Evolutionary conservation across 35 echinoderm and acorn worm species (phyloP).

Genomic region (Ophioderma brevispina): DNA sequence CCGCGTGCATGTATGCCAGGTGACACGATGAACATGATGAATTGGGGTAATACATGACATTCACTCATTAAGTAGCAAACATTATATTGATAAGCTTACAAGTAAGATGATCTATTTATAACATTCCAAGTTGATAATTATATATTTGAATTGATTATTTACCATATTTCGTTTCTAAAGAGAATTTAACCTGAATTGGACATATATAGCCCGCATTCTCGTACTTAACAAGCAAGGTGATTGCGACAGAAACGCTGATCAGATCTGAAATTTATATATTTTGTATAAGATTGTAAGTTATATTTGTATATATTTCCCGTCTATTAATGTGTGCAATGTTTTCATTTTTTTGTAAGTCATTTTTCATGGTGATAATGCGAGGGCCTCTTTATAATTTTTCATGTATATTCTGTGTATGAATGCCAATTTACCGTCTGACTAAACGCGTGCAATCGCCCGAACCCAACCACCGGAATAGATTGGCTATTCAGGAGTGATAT

Average conservation of each 20-base stretch:
- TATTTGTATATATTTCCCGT: not conserved
- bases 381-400: slow-evolving; percentile 4
- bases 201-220: no score
- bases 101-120: no score
- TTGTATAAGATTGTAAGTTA: slow-evolving; percentile 8
- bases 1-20: not conserved
- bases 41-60: not conserved
- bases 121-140: no score
- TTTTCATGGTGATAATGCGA: not conserved
- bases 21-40: not conserved
- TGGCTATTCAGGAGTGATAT: not conserved
- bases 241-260: not conserved
- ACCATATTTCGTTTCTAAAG: no score
- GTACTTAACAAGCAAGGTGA: no score
- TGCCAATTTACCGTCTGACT: not conserved
- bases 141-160: no score
- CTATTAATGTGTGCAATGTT: not conserved
- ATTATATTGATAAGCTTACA: no score
- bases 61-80: no score
- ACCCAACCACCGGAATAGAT: not conserved
- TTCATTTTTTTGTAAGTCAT: not conserved
- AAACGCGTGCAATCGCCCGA: not conserved
- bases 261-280: not conserved
- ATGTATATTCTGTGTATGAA: not conserved
- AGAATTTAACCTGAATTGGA: no score